Conservation (phyloP, 2,113 vertebrate species). For the Aramus guarauna region DNA sequence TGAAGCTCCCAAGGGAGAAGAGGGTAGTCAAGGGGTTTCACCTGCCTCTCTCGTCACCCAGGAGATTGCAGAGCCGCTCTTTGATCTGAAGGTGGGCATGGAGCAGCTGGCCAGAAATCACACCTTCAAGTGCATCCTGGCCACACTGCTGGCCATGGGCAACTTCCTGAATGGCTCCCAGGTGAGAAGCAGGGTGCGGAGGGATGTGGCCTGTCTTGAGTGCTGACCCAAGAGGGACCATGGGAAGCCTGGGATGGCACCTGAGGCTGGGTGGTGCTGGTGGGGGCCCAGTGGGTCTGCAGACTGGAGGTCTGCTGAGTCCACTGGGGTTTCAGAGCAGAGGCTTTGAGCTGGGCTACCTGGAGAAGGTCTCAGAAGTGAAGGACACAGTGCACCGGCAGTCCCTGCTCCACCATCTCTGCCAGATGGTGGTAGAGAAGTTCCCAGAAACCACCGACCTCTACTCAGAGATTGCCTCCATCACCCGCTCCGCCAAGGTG, state of each 20-base stretch:
- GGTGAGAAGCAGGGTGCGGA: constrained; percentile 68
- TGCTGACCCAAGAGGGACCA: not conserved
- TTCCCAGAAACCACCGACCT: constrained; percentile 88
- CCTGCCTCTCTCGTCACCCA: constrained; percentile 34
- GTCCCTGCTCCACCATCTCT: constrained; percentile 91
- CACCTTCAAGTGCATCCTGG: constrained; percentile 91
- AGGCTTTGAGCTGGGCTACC: constrained; percentile 93
- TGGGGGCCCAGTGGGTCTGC: not conserved
- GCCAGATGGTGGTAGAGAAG: constrained; percentile 85
- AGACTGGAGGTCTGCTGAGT: not conserved
- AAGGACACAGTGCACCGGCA: constrained; percentile 96
- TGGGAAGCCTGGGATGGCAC: not conserved
- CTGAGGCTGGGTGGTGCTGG: not conserved
- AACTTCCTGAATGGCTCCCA: constrained; percentile 93
- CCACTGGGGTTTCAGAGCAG: constrained; percentile 79
- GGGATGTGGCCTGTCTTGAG: not conserved
- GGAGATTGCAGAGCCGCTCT: constrained; percentile 94
- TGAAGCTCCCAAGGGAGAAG: not conserved
- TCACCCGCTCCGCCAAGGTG: constrained; percentile 90
- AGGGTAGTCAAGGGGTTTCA: not conserved
- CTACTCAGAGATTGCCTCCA: constrained; percentile 91
- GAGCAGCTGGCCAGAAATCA: constrained; percentile 89
- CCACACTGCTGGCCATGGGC: constrained; percentile 89
- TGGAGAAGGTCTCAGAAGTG: constrained; percentile 97
- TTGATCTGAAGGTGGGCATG: constrained; percentile 94